These are phyloP conservation scores for Pluvialis apricaria DNA, from an alignment of 2,113 vertebrate genomes.

Conservation along the genomic window DNA sequence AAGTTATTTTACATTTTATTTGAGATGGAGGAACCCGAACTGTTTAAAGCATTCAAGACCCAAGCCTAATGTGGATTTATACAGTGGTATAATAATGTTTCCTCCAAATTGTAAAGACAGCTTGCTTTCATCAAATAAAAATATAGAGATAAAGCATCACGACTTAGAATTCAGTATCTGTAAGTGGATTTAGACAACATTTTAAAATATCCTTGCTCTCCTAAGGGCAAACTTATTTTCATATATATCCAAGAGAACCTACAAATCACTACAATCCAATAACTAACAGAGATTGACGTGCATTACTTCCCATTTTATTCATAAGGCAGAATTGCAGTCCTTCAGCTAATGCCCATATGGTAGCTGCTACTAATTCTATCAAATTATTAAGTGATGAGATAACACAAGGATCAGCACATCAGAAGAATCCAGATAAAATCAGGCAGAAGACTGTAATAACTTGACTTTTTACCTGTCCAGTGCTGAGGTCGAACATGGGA, in stretches of 20 bases:
- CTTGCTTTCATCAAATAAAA: neutral
- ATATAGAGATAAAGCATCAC: neutral
- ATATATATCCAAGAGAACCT: neutral
- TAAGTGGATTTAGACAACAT: neutral
- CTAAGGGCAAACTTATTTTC: conserved; percentile 14
- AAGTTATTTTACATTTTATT: neutral
- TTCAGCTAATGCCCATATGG: neutral
- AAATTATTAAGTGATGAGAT: neutral
- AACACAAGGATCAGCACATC: neutral
- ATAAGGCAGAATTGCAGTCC: neutral
- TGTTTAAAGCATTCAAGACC: neutral
- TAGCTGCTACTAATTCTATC: neutral
- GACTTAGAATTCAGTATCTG: neutral
- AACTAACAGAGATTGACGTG: neutral
- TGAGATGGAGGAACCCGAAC: neutral
- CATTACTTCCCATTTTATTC: neutral
- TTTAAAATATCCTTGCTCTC: neutral
- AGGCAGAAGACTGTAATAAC: neutral
- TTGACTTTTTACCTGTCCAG: neutral
- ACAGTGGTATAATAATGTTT: neutral
- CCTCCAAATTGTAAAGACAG: neutral
- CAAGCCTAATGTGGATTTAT: conserved; percentile 31
- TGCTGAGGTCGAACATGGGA: neutral
- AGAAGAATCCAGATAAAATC: neutral
- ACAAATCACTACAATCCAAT: neutral